A percentile compares a stretch with the other conserved stretches of the same genome.
These are phyloP conservation scores for Anagyrus pseudococci DNA, from an alignment of 2,888 invertebrate genomes.

Conservation along the genomic window DNA sequence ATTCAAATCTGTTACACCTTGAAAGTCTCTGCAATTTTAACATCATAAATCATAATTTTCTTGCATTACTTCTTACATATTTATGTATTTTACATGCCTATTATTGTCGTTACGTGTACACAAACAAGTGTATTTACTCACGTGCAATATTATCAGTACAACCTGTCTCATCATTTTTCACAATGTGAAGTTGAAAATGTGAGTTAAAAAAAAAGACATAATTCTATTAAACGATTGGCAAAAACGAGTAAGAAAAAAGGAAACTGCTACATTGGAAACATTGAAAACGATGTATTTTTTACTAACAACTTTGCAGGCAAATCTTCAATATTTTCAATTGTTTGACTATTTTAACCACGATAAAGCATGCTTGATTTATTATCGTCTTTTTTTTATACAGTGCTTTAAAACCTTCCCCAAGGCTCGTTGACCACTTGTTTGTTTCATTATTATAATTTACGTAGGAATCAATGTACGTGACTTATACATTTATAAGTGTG, in stretches of 20 bases:
- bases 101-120: neutral
- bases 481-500: constrained; percentile 12
- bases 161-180: neutral
- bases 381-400: constrained; percentile 21
- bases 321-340: constrained; percentile 12
- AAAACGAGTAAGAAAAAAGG: neutral
- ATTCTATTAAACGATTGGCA: constrained; percentile 21
- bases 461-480: constrained; percentile 14
- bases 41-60: neutral
- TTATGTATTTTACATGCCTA: neutral
- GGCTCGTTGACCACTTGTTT: constrained; percentile 25
- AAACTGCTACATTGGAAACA: neutral
- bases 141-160: neutral
- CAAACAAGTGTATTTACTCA: neutral
- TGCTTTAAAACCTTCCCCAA: constrained; percentile 25
- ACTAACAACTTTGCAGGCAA: neutral
- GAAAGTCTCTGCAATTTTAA: neutral
- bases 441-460: constrained; percentile 8
- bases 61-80: neutral
- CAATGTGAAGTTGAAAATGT: too few relatives aligned
- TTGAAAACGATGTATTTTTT: too few relatives aligned
- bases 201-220: too few relatives aligned
- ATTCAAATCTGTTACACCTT: constrained; percentile 1
- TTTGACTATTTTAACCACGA: constrained; percentile 1
- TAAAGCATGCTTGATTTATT: constrained; percentile 28